Base-by-base conservation (phyloP, 2,888 invertebrate species). In the Campoletis raptor region DNA sequence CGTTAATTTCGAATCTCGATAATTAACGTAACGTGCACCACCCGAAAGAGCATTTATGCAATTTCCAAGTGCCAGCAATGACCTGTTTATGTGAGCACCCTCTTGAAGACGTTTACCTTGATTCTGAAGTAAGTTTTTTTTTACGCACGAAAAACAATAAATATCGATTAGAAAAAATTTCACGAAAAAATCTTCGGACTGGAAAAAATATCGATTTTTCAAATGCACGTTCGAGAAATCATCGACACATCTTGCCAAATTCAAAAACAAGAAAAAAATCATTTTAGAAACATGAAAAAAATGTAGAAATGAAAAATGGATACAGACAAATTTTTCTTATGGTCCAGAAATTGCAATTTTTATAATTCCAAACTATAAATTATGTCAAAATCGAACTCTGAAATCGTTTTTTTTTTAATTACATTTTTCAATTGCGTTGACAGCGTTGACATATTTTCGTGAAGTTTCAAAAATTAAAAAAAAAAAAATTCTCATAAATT, bases 81-180 rank as follows among this genome's bases (percentile, higher is more conserved):
- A 98, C 80, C 98, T 96, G 95, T 99, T 99, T 91, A 99, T 99
- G 93, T 99, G 99, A 0, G 98, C 99, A 6, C 99, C 98, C 94
- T 98, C 98, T 90, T 98, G 97, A 7, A 98, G 95, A 15, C 98
- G 96, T 94, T 98, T 98, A 0, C 98, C 98, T 40, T 97, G 95
- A 91, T 97, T 98, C 95, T 95, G 90, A n/a, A 90, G 88, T 36
- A 61, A 77, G 74, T 21, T 67, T 70, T 45, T n/a, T 84, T 69
- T 30, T 70, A 52, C 70, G 10, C 37, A 61, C 7, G 18, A 72
- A 24, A 24, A 64, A 15, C 21, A 54, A 70, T 15, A 24, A 73
- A 30, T 21, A 42, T 21, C 18, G 12, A 40, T 9, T n/a, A 1
- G 12, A 45, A 21, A 15, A 10, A 72, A 36, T 0, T 42, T 42